phyloP scores from a whole-genome alignment of 2,113 vertebrate genomes.

The Sphyrna mokarran region DNA sequence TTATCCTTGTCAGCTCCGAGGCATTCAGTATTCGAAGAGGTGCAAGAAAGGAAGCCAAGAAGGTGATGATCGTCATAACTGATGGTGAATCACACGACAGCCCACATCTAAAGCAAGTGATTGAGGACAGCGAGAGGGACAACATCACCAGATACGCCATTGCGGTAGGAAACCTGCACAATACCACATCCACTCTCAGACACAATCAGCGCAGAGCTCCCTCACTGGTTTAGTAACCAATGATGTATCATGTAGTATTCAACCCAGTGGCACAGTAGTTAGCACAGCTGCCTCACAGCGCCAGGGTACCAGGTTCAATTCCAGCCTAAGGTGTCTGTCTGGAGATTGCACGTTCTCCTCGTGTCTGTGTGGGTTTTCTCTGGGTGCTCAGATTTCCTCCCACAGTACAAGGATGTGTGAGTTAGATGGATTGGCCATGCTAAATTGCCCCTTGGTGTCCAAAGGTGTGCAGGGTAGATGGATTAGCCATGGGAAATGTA shows the following conservation, averaged over 20 bases:
- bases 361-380: no score
- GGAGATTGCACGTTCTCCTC: no score
- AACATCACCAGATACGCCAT: conserved; percentile 91
- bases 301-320: no score
- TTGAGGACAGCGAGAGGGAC: conserved; percentile 76
- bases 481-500: no score
- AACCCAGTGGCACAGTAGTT: no score
- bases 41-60: conserved; percentile 79
- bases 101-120: conserved; percentile 73
- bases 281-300: not conserved
- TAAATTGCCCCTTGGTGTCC: no score
- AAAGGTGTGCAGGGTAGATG: no score
- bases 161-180: conserved; percentile 63
- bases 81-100: conserved; percentile 95
- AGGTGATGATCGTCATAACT: conserved; percentile 96
- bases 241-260: no score
- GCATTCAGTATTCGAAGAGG: conserved; percentile 82
- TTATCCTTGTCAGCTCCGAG: conserved; percentile 60
- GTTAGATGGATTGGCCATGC: no score
- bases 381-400: no score
- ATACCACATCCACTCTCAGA: not conserved
- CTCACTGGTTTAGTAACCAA: not conserved
- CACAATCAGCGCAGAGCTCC: not conserved
- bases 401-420: no score
- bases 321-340: no score